Evolutionary conservation across 2,888 invertebrate genomes (phyloP).

Genomic region (Plagodis pulveraria): DNA sequence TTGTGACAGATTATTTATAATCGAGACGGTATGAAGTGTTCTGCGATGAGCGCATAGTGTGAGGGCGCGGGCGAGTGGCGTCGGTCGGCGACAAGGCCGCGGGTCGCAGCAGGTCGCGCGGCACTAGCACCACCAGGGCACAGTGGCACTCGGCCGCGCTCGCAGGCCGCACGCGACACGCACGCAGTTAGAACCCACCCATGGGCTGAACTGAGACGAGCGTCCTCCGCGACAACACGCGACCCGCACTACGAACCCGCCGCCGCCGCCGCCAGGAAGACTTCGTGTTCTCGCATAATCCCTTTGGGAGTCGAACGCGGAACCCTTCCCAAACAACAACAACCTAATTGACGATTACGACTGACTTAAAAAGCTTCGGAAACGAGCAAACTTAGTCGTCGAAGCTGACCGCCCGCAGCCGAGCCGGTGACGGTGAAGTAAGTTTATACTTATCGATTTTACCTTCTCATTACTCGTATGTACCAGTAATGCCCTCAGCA

Average conservation of each 20-base stretch:
- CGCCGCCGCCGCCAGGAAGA: slow-evolving; percentile 15
- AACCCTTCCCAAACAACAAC: slow-evolving; percentile 11
- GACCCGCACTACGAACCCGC: slow-evolving; percentile 1
- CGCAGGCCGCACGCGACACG: slow-evolving; percentile 24
- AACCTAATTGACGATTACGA: slow-evolving; percentile 2
- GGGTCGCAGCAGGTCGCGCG: slow-evolving; percentile 41
- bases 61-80: not conserved
- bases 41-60: too few species aligned
- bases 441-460: slow-evolving; percentile 10
- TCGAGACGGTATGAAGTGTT: too few species aligned
- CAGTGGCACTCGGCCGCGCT: slow-evolving; percentile 24
- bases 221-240: slow-evolving; percentile 10
- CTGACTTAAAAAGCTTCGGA: slow-evolving; percentile 22
- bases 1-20: too few species aligned
- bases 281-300: slow-evolving; percentile 27
- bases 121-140: too few species aligned
- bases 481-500: not conserved
- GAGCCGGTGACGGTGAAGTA: slow-evolving; percentile 2
- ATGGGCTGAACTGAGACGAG: slow-evolving; percentile 31
- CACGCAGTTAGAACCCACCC: slow-evolving; percentile 29
- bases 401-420: slow-evolving; percentile 6
- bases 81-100: not conserved
- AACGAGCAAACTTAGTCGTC: slow-evolving; percentile 2
- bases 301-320: slow-evolving; percentile 33
- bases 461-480: not conserved